Evolutionary conservation across 2,113 vertebrate genomes (phyloP), one percentile per base, ranked within the genome.

Genomic region (Oreocharis arfaki): DNA sequence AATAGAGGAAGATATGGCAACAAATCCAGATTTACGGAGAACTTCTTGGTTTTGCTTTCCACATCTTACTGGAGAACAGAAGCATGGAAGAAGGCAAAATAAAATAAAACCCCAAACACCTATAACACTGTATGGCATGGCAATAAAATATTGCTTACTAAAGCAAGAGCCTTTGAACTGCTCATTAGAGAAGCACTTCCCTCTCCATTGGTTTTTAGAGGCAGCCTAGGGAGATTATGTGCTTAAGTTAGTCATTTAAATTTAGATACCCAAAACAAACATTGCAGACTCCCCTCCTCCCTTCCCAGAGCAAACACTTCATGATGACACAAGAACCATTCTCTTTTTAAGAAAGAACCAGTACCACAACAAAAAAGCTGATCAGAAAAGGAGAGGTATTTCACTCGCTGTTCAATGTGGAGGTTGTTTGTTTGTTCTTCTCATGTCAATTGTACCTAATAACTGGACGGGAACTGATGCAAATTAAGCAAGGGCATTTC

Each of bases 401-500:
- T 83, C 32, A 52, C 39, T 91, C 0, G 0, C 32, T 60, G 23
- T 81, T 86, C 57, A 90, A 18, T 71, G 82, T 3, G 2, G 35
- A 28, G 8, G 13, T 32, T 79, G 57, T 4, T 59, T 80, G 76
- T 71, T 91, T 92, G 80, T 47, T 80, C 63, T 63, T 77, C 79
- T 59, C 27, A 19, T 16, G 33, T n/a, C 83, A 64, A 1, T 78
- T 84, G 56, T 84, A 75, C 71, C 26, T 88, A 75, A 95, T 82
- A 92, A 92, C 49, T 79, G 84, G 65, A 65, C 2, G 0, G 69
- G 76, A 94, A 97, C 91, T 1, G 18, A 95, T 90, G 95, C 95
- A 93, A 94, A 97, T 97, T 47, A 94, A 92, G 73, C 60, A 83
- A 90, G 91, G 90, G 81, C 81, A 92, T 94, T 90, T 90, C 96